Evolutionary conservation across 2,888 invertebrate species (phyloP).

Genomic region (Hoplodrina ambigua): DNA sequence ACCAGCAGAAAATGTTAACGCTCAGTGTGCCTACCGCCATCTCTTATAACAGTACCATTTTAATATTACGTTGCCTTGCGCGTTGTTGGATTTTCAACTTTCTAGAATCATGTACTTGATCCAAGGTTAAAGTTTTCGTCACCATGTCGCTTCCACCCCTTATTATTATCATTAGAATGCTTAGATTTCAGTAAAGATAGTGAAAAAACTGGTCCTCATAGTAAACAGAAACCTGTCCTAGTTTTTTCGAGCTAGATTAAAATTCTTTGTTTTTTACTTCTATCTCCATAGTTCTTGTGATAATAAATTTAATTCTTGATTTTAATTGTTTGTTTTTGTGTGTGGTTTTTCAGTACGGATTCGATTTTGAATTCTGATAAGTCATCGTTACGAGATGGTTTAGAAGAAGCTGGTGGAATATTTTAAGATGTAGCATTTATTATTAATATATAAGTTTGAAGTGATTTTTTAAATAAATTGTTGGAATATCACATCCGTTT

Average conservation of each 20-base stretch:
- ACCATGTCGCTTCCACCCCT: no score
- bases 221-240: background rate
- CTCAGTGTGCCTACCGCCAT: no score
- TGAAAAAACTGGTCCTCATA: background rate
- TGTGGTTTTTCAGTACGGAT: slow-evolving; percentile 71
- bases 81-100: no score
- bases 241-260: background rate
- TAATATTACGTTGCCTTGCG: no score
- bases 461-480: slow-evolving; percentile 25
- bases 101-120: no score
- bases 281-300: slow-evolving; percentile 14
- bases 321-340: slow-evolving; percentile 38
- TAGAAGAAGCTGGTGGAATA: background rate
- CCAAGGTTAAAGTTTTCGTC: no score
- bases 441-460: slow-evolving; percentile 1
- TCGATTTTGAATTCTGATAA: slow-evolving; percentile 70
- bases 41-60: no score
- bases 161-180: background rate
- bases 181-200: background rate
- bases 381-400: slow-evolving; percentile 18
- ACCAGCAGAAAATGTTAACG: no score
- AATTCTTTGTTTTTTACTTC: background rate
- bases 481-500: slow-evolving; percentile 1
- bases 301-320: background rate
- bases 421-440: background rate